A percentile compares a stretch with the other conserved stretches of the same genome.
phyloP scores from a whole-genome alignment of 2,888 invertebrate species.

The Thymelicus lineola region DNA sequence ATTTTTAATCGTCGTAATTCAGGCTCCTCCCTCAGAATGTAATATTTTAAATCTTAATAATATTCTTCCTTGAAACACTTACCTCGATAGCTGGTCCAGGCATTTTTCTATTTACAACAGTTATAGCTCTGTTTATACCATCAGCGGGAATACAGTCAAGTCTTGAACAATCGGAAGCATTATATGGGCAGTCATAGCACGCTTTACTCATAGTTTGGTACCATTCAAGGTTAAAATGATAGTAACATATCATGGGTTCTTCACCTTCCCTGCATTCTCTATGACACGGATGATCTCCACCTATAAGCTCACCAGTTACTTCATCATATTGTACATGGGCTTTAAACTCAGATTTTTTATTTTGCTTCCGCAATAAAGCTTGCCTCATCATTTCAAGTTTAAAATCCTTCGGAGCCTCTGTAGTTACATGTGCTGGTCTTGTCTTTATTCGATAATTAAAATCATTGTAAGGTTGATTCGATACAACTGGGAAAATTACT shows the following conservation, averaged over 20 bases:
- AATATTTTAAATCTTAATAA: no score
- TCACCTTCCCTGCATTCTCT: constrained; percentile 87
- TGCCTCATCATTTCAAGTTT: constrained; percentile 23
- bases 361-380: constrained; percentile 34
- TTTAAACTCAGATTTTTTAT: constrained; percentile 61
- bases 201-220: constrained; percentile 95
- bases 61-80: constrained; percentile 41
- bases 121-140: constrained; percentile 90
- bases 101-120: constrained; percentile 93
- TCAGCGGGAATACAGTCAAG: constrained; percentile 94
- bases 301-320: constrained; percentile 73
- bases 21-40: no score
- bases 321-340: constrained; percentile 73
- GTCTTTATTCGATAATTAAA: constrained; percentile 54
- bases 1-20: no score
- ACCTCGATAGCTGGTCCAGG: constrained; percentile 95
- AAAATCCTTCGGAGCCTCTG: constrained; percentile 44
- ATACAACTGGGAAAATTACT: constrained; percentile 59
- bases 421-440: constrained; percentile 39
- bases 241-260: constrained; percentile 88
- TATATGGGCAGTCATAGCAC: constrained; percentile 92
- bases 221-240: constrained; percentile 91
- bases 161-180: constrained; percentile 89
- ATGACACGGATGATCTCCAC: constrained; percentile 85
- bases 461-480: constrained; percentile 58